phyloP scores from a whole-genome alignment of 2,888 invertebrate genomes.

The Trichogramma evanescens region DNA sequence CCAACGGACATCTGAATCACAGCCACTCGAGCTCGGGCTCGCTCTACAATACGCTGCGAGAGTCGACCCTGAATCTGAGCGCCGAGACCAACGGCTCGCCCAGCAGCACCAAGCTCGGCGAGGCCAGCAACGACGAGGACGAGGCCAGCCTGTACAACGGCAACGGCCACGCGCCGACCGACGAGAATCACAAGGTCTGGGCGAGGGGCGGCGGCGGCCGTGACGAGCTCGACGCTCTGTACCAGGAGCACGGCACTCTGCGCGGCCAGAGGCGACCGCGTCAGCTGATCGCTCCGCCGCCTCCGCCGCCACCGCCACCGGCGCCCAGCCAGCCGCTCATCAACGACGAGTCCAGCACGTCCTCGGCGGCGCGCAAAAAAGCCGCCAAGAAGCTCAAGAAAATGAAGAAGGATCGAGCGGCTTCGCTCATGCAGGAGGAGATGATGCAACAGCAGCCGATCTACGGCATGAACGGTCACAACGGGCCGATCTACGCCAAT shows the following conservation, averaged over 20 bases:
- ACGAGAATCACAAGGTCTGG: slow-evolving; percentile 93
- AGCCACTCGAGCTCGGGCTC: slow-evolving; percentile 31
- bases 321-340: slow-evolving; percentile 38
- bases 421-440: slow-evolving; percentile 34
- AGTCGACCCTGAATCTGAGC: slow-evolving; percentile 44
- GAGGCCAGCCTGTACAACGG: slow-evolving; percentile 71
- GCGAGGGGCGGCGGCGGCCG: slow-evolving; percentile 66
- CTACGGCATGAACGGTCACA: slow-evolving; percentile 42
- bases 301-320: slow-evolving; percentile 53
- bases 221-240: slow-evolving; percentile 67
- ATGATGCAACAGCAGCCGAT: slow-evolving; percentile 37
- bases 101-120: slow-evolving; percentile 8
- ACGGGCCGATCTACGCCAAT: slow-evolving; percentile 39
- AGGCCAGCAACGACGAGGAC: slow-evolving; percentile 42
- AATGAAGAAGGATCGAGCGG: slow-evolving; percentile 27
- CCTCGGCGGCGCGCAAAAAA: slow-evolving; percentile 36
- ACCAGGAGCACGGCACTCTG: slow-evolving; percentile 55
- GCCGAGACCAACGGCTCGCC: slow-evolving; percentile 21
- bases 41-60: slow-evolving; percentile 45
- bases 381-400: slow-evolving; percentile 41
- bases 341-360: slow-evolving; percentile 36
- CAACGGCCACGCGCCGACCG: slow-evolving; percentile 35
- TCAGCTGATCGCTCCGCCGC: slow-evolving; percentile 79
- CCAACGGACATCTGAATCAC: slow-evolving; percentile 33
- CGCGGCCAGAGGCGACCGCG: slow-evolving; percentile 61